These are phyloP conservation scores for Anaspis maculata DNA, from an alignment of 2,888 invertebrate species.

Conservation along the genomic window DNA sequence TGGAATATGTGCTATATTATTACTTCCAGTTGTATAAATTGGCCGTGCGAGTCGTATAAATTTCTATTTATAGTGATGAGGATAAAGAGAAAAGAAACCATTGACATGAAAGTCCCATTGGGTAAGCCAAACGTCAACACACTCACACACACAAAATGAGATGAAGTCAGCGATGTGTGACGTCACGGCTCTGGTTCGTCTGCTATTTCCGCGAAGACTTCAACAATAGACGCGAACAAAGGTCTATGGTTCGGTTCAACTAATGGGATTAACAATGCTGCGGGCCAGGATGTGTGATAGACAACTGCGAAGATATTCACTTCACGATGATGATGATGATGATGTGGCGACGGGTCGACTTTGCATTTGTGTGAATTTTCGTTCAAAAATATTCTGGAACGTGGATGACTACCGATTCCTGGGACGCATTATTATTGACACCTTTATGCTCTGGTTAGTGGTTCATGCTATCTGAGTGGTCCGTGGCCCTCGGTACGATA, in stretches of 20 bases:
- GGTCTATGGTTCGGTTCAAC: constrained; percentile 32
- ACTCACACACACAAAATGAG: too few species aligned
- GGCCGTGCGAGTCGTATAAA: neutral
- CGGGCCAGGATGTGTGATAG: constrained; percentile 37
- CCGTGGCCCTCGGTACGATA: too few species aligned
- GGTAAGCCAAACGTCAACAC: neutral
- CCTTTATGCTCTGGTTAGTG: constrained; percentile 10
- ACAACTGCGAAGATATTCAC: constrained; percentile 24
- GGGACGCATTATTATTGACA: constrained; percentile 1
- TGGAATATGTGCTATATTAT: too few species aligned
- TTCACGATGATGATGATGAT: too few species aligned
- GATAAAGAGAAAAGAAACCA: neutral
- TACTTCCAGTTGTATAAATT: constrained; percentile 1
- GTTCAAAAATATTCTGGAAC: too few species aligned
- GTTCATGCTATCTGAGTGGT: too few species aligned
- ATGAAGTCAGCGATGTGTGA: constrained; percentile 47
- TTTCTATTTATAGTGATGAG: neutral
- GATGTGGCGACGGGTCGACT: too few species aligned
- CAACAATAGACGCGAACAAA: constrained; percentile 35
- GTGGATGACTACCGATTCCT: too few species aligned
- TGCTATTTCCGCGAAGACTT: constrained; percentile 36
- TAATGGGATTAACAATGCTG: constrained; percentile 39
- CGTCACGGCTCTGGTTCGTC: constrained; percentile 42
- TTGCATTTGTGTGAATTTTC: too few species aligned
- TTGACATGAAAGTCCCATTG: too few species aligned